These are phyloP conservation scores for Aporophyla lueneburgensis DNA, from an alignment of 2,888 invertebrate genomes.

Conservation along the genomic window DNA sequence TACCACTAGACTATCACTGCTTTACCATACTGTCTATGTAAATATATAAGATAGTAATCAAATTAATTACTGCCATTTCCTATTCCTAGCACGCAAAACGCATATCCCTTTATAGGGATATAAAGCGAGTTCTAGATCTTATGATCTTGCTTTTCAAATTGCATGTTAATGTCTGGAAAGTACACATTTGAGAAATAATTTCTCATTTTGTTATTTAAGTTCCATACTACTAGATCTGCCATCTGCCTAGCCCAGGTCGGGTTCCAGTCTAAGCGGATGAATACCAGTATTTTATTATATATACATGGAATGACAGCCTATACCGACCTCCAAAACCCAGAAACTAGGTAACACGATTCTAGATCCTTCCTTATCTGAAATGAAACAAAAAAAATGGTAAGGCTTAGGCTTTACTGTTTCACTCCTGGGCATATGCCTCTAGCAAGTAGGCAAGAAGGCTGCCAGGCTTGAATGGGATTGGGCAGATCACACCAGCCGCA, in stretches of 20 bases:
- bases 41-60: slow-evolving; percentile 26
- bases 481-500: too few relatives aligned
- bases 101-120: not conserved
- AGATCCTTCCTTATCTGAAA: not conserved
- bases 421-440: too few relatives aligned
- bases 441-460: too few relatives aligned
- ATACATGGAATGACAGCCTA: not conserved
- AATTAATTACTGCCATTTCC: not conserved
- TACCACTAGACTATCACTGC: too few relatives aligned
- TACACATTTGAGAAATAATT: not conserved
- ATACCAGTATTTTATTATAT: not conserved
- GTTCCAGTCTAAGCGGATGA: not conserved
- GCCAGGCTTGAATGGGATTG: too few relatives aligned
- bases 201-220: not conserved
- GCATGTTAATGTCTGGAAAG: slow-evolving; percentile 20
- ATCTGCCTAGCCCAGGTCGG: not conserved
- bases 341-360: not conserved
- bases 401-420: too few relatives aligned
- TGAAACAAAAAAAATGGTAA: not conserved
- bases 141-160: slow-evolving; percentile 1
- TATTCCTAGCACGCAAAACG: slow-evolving; percentile 30
- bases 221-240: too few relatives aligned
- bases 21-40: too few relatives aligned
- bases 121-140: slow-evolving; percentile 6
- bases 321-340: not conserved